Percentiles rank a stretch among this genome's conserved stretches.
These are phyloP conservation scores for Anhinga anhinga DNA, from an alignment of 2,113 vertebrate genomes.

Conservation along the genomic window DNA sequence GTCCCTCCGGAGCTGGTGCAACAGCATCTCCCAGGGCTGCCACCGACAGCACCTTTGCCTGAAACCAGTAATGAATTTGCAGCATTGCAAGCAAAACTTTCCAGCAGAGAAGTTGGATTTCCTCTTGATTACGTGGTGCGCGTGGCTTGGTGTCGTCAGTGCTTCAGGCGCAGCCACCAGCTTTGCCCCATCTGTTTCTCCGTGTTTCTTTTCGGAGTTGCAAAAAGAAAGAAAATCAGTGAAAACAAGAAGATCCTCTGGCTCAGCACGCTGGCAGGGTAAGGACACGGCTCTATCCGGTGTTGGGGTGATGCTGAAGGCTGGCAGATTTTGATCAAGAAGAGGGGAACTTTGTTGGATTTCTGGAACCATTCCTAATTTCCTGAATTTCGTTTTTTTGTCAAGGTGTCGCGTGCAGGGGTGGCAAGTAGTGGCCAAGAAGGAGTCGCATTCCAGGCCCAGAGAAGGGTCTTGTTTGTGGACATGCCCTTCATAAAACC, in stretches of 20 bases:
- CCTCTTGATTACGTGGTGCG: not conserved
- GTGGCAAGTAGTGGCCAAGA: not conserved
- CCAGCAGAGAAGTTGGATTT: not conserved
- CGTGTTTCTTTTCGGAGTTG: not conserved
- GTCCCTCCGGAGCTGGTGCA: not conserved
- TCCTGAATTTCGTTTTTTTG: not conserved
- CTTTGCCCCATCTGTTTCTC: not conserved
- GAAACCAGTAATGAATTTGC: not conserved
- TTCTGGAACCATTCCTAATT: not conserved
- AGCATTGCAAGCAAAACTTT: not conserved
- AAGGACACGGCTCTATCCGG: not conserved
- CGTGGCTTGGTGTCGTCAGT: not conserved
- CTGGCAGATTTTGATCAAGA: not conserved
- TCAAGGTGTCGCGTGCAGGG: accelerated
- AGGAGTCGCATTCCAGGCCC: not conserved
- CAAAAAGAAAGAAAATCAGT: not conserved
- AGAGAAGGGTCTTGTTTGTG: not conserved
- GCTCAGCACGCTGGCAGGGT: not conserved
- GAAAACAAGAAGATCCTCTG: too few relatives aligned
- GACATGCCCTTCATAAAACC: not conserved
- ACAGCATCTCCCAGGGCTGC: not conserved
- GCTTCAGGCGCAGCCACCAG: not conserved
- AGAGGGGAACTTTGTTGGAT: not conserved
- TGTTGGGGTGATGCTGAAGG: not conserved
- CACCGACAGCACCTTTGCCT: not conserved